phyloP scores from a whole-genome alignment of 2,888 invertebrate species.

The Drosophila ezoana region DNA sequence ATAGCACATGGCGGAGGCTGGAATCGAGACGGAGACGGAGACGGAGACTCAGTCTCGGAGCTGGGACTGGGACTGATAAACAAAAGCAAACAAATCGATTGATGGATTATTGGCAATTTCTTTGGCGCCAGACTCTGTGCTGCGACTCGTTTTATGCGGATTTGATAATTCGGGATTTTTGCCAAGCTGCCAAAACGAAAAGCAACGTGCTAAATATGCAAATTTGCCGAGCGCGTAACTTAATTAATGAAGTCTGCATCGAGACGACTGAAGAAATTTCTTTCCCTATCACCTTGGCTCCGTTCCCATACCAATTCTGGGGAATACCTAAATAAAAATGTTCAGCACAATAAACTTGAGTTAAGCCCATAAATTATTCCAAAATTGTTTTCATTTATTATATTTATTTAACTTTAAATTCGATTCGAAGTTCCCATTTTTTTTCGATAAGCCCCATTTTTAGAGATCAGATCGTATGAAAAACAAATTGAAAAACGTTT shows the following conservation, averaged over 20 bases:
- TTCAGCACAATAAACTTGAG: conserved; percentile 4
- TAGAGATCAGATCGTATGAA: too few relatives aligned
- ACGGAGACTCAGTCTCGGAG: not conserved
- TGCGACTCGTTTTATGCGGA: conserved; percentile 58
- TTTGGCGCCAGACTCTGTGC: conserved; percentile 72
- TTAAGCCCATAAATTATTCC: not conserved
- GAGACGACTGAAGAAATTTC: conserved; percentile 58
- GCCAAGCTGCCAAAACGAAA: conserved; percentile 15
- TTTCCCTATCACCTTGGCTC: conserved; percentile 34
- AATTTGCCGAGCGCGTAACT: conserved; percentile 49
- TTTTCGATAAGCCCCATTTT: too few relatives aligned
- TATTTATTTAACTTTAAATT: too few relatives aligned
- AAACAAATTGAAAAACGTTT: too few relatives aligned
- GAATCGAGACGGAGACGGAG: conserved; percentile 16
- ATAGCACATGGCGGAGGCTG: conserved; percentile 65
- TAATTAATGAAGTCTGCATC: conserved; percentile 54
- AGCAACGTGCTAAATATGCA: conserved; percentile 68
- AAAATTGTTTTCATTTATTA: too few relatives aligned
- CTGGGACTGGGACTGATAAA: conserved; percentile 34
- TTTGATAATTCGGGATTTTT: conserved; percentile 58
- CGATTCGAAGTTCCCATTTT: too few relatives aligned
- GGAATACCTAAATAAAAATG: conserved; percentile 56
- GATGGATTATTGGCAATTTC: conserved; percentile 77
- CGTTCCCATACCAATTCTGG: conserved; percentile 43
- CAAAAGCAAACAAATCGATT: conserved; percentile 55